phyloP scores from a whole-genome alignment of 2,888 invertebrate species.

The Eucriotettix oculatus region DNA sequence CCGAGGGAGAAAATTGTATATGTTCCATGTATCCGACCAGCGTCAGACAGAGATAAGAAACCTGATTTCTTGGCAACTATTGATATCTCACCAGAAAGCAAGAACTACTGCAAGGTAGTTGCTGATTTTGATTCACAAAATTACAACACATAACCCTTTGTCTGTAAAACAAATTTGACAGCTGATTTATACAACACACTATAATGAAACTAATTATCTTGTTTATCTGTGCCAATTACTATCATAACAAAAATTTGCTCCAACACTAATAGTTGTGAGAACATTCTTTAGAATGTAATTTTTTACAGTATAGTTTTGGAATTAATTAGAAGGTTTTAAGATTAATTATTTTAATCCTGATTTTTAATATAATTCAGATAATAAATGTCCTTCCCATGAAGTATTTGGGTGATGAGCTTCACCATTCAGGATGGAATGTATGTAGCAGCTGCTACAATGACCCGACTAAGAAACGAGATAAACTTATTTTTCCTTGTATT shows the following conservation, averaged over 20 bases:
- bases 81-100: slow-evolving; percentile 76
- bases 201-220: neutral
- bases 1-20: slow-evolving; percentile 76
- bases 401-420: slow-evolving; percentile 68
- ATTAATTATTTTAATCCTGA: neutral
- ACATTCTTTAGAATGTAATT: neutral
- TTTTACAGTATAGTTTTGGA: neutral
- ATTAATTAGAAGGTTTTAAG: neutral
- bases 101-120: slow-evolving; percentile 64
- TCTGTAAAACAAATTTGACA: neutral
- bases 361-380: slow-evolving; percentile 39
- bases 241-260: neutral
- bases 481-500: slow-evolving; percentile 67
- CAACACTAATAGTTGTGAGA: neutral
- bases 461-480: slow-evolving; percentile 42
- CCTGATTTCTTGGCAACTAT: slow-evolving; percentile 83
- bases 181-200: neutral
- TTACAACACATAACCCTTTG: neutral
- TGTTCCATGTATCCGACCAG: slow-evolving; percentile 72
- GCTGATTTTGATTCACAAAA: neutral
- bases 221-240: neutral
- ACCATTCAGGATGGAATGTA: slow-evolving; percentile 94
- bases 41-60: slow-evolving; percentile 37
- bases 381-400: slow-evolving; percentile 71
- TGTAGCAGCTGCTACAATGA: slow-evolving; percentile 77